phyloP scores from a whole-genome alignment of 2,888 invertebrate species.

The Erebia epiphron region DNA sequence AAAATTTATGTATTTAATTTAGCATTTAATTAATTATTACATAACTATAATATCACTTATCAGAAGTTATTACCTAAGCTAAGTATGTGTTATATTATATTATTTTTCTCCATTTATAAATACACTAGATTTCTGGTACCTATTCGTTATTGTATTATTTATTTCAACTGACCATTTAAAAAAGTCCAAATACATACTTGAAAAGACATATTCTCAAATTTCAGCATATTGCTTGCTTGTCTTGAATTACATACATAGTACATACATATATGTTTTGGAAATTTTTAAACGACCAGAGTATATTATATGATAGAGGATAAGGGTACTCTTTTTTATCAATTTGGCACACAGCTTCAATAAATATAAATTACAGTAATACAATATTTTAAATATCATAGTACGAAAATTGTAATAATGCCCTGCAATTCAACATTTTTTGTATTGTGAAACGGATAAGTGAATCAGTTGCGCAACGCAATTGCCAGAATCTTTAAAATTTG shows the following conservation, averaged over 20 bases:
- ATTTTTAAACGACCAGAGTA: constrained; percentile 1
- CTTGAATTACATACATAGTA: no score
- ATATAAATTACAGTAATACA: constrained; percentile 23
- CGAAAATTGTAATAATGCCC: constrained; percentile 37
- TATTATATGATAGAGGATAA: not conserved
- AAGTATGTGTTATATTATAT: constrained; percentile 61
- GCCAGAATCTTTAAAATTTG: not conserved
- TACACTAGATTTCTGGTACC: constrained; percentile 67
- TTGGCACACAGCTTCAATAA: constrained; percentile 70
- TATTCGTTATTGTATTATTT: constrained; percentile 57
- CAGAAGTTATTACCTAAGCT: constrained; percentile 56
- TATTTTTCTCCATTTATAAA: constrained; percentile 59
- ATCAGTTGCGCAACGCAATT: constrained; percentile 2
- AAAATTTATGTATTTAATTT: constrained; percentile 75
- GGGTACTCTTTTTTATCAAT: constrained; percentile 51
- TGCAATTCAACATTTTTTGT: constrained; percentile 32
- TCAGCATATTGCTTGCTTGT: not conserved
- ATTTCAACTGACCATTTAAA: constrained; percentile 49
- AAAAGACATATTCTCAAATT: not conserved
- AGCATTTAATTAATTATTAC: constrained; percentile 55
- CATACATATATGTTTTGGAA: not conserved
- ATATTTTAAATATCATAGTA: constrained; percentile 25
- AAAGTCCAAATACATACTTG: not conserved
- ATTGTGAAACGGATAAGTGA: constrained; percentile 27
- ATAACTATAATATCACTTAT: constrained; percentile 77